Base-by-base conservation (phyloP, 2,888 invertebrate species). In the Aphodius granarius region DNA sequence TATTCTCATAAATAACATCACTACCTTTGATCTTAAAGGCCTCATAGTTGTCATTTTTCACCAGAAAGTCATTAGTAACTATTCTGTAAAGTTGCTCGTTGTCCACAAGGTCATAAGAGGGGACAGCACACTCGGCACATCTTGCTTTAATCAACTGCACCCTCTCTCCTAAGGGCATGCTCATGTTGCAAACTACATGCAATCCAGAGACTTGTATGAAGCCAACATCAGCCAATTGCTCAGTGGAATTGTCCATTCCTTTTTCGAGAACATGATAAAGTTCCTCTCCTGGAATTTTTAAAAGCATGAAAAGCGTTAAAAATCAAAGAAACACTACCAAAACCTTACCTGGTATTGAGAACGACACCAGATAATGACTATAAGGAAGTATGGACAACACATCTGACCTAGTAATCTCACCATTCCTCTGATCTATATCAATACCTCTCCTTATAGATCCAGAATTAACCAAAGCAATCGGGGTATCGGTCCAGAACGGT, bases 131-230 rank as follows among this genome's bases (percentile, higher is more conserved):
- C 3, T 88, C 81, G 5, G 91, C 90, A 83, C 97, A 97, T 2
- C 92, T 89, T 0, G 91, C 91, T 76, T 89, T 84, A 0, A 91
- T 91, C 0, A 89, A 89, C 0, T 89, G 84, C 0, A 96, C 93
- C 81, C 95, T 89, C 0, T 88, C 86, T 1, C 93, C 92, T 0
- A 89, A 85, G 0, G 90, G 89, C 78, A 89, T 89, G 0, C 86
- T 86, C 18, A 93, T 86, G 85, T 97, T 91, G 81, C 93, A 95
- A 1, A 89, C 88, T 0, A 96, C 92, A 81, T 88, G 90, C 6
- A 94, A 80, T 1, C 96, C 97, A n/a, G 97, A 95, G 75, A 93
- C 88, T 88, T 97, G 97, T 2, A 97, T 88, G 83, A 96, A 97
- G 78, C 92, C 92, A 0, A 96, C 96, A 16, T 72, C 20, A 2